Base-by-base conservation (phyloP, 2,113 vertebrate species). In the Myotis yumanensis region DNA sequence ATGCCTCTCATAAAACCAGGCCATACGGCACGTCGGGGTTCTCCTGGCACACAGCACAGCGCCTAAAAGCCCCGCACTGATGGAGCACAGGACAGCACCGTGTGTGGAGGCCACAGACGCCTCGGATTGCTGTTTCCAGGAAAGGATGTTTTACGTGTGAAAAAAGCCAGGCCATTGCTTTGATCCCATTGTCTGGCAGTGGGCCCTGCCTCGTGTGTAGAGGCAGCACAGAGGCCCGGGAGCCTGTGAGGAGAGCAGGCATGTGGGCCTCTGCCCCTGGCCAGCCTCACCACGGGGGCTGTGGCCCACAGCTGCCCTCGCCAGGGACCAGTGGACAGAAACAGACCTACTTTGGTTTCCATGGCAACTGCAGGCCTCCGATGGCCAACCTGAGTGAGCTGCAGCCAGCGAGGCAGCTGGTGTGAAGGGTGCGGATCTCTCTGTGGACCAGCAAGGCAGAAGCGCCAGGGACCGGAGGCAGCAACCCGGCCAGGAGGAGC, bases 291-390 rank as follows among this genome's bases (percentile, higher is more conserved):
- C 22, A 82, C 4, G 0, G 90, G 81, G 90, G 93, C 93, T 93
- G 66, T 90, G 92, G 89, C 93, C 93, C 94, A 73, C 71, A 89
- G 96, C 96, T 94, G 91, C 95, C 92, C 90, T 95, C 91, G 64
- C 89, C 91, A 89, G 93, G 88, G 93, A 97, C 95, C 28, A 25
- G 86, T 96, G 89, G 94, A 90, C 89, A 95, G 94, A 95, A 97
- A 96, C 96, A 97, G 96, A 92, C 96, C 97, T 94, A 93, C 96
- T 97, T 96, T 69, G 46, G 97, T 98, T 97, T 96, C 98, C 97
- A 96, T 96, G 93, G 93, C 96, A 98, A 98, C 98, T 30, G 51
- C 93, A 96, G 95, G 96, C 97, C 94, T 89, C 52, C 0, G 88
- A 94, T 96, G 93, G 92, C 91, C 62, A 23, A 89, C 73, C 0